These are phyloP conservation scores for Anoura caudifer DNA, from an alignment of 2,113 vertebrate species.

Conservation along the genomic window DNA sequence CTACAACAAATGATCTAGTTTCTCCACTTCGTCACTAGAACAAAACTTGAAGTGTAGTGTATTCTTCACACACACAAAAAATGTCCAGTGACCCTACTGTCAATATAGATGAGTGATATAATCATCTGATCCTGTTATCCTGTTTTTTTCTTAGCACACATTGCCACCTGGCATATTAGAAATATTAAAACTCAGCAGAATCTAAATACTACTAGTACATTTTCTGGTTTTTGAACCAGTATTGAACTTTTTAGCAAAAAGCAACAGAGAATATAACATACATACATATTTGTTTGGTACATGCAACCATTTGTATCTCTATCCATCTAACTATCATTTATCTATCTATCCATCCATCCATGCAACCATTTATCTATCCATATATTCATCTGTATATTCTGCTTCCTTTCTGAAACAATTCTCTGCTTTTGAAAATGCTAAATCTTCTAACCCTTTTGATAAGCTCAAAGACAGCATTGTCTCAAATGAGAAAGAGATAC, in stretches of 20 bases:
- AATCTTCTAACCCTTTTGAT: slow-evolving; percentile 32
- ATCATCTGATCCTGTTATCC: not conserved
- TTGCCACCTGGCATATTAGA: not conserved
- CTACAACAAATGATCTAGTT: not conserved
- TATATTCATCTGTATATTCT: not conserved
- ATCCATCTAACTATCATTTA: not conserved
- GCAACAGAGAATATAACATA: not conserved
- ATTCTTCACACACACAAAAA: not conserved
- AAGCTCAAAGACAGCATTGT: slow-evolving; percentile 21
- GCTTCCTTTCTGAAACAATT: slow-evolving; percentile 27
- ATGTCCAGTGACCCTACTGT: not conserved
- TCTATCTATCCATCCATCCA: not conserved
- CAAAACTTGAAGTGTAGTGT: not conserved
- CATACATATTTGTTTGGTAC: not conserved
- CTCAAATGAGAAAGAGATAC: slow-evolving; percentile 61
- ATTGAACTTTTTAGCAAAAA: not conserved
- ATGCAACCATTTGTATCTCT: not conserved
- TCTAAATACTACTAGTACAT: slow-evolving; percentile 3
- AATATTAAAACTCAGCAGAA: not conserved
- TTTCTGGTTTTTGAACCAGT: slow-evolving; percentile 21
- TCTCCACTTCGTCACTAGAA: not conserved
- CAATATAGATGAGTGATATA: not conserved
- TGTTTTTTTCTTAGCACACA: not conserved
- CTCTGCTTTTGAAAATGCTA: slow-evolving; percentile 41
- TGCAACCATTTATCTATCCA: not conserved